A percentile compares a stretch with the other conserved stretches of the same genome.
Conservation (phyloP, 2,113 vertebrate genomes). For the Forbesichthys papilliferus region DNA sequence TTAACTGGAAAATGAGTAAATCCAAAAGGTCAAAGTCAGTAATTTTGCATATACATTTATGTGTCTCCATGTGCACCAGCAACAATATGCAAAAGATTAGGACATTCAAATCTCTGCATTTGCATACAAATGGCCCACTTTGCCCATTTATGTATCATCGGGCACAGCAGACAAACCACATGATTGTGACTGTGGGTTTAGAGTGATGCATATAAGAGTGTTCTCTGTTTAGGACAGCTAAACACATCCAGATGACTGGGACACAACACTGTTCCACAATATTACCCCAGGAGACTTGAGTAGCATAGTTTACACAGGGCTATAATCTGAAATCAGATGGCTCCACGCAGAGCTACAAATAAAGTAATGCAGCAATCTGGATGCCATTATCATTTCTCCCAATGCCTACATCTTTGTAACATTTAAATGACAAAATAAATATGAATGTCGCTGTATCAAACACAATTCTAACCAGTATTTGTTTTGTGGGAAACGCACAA, state of each 20-base stretch:
- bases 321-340: slow-evolving; percentile 75
- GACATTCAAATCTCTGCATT: slow-evolving; percentile 43
- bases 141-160: slow-evolving; percentile 33
- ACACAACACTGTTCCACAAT: slow-evolving; percentile 56
- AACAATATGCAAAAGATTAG: slow-evolving; percentile 37
- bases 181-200: slow-evolving; percentile 56
- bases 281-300: slow-evolving; percentile 54
- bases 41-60: slow-evolving; percentile 30
- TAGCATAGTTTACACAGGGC: slow-evolving; percentile 67
- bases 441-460: slow-evolving; percentile 68
- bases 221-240: slow-evolving; percentile 65
- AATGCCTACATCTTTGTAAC: slow-evolving; percentile 74
- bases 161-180: slow-evolving; percentile 54
- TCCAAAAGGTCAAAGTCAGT: slow-evolving; percentile 7
- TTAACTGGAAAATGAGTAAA: slow-evolving; percentile 17
- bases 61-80: slow-evolving; percentile 30
- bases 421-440: slow-evolving; percentile 78
- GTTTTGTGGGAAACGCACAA: slow-evolving; percentile 70
- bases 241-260: slow-evolving; percentile 75
- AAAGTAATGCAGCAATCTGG: slow-evolving; percentile 76
- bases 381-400: slow-evolving; percentile 75
- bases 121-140: slow-evolving; percentile 57
- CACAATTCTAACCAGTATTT: slow-evolving; percentile 70
- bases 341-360: slow-evolving; percentile 78
- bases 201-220: slow-evolving; percentile 60